phyloP scores from a whole-genome alignment of 30 jellyfish, hydroid and myxozoan species.

The Pseudorhiza aurosa region DNA sequence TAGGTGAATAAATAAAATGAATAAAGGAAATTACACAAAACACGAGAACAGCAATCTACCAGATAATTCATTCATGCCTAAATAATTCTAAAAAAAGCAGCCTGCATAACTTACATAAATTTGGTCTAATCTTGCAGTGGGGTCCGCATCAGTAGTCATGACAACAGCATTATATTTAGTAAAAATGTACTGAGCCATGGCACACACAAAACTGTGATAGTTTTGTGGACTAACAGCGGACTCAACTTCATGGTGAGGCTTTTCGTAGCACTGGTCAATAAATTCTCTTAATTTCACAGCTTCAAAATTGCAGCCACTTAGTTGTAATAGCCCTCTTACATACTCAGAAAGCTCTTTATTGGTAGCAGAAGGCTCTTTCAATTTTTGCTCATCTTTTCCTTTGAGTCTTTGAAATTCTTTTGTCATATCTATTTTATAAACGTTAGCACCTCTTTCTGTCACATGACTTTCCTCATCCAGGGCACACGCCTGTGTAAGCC shows the following conservation, averaged over 20 bases:
- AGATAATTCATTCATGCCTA: too few relatives aligned
- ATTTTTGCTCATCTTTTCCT: slow-evolving; percentile 7
- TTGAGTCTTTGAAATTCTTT: slow-evolving; percentile 53
- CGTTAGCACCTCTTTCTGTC: neutral
- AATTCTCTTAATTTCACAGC: slow-evolving; percentile 42
- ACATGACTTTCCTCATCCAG: slow-evolving; percentile 2
- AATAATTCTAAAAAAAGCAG: neutral
- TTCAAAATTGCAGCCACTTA: slow-evolving; percentile 61
- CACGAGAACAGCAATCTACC: too few relatives aligned
- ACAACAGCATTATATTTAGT: slow-evolving; percentile 40
- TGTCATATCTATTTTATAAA: slow-evolving; percentile 5
- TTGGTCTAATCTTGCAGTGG: slow-evolving; percentile 60
- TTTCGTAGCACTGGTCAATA: slow-evolving; percentile 46
- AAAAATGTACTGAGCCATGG: slow-evolving; percentile 60
- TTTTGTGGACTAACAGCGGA: slow-evolving; percentile 36
- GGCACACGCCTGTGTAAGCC: slow-evolving; percentile 35
- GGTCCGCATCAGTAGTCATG: neutral
- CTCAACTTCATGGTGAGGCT: neutral
- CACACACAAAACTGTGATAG: slow-evolving; percentile 75
- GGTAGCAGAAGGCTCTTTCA: slow-evolving; percentile 23
- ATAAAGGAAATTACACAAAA: too few relatives aligned
- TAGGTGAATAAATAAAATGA: too few relatives aligned
- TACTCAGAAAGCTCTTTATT: slow-evolving; percentile 60
- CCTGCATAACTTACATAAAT: slow-evolving; percentile 45
- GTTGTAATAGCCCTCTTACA: slow-evolving; percentile 28